Evolutionary conservation across 2,888 invertebrate genomes (phyloP), one percentile per base, ranked within the genome.

Genomic region (Pachliopta kotzebuea): DNA sequence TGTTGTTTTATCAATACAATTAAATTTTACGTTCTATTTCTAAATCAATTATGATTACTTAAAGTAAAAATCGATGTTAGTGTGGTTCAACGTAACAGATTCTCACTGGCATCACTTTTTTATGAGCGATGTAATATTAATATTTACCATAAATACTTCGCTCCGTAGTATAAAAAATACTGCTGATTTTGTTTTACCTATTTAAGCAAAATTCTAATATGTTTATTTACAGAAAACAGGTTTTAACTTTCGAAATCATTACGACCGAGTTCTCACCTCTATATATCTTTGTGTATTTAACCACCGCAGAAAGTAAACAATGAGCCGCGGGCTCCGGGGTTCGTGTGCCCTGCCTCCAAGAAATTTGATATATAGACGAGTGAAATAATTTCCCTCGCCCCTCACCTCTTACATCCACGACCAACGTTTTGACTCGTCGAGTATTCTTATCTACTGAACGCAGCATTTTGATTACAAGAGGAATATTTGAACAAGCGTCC

Each of bases 391-490:
- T 83, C 74, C 71, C 74, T 76, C 80, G 78, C 83, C 79, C 75
- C 74, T 71, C 76, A 75, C 82, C 79, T 81, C 78, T 78, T 76
- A 79, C 77, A 77, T 75, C 70, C 71, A 62, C 68, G 77, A 77
- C 74, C 72, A 73, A 73, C 79, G 76, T 78, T 78, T 75, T 74
- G 79, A 81, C 82, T 83, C 84, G 82, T 76, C 69, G 83, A 83
- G 85, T 86, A 88, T 89, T 88, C 89, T 90, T 90, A 90, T 90
- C 90, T 85, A 74, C 76, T 79, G 75, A 83, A 89, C 88, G 80
- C 88, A 90, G 88, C 86, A 86, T 85, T 89, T 88, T 90, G 89
- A 90, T 89, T 90, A 88, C 84, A 81, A 84, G 83, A 84, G 84
- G 86, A 88, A 90, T 90, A 88, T 89, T 89, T 88, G 85, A 88